phyloP scores from a whole-genome alignment of 2,888 invertebrate genomes.

The Chrysolina americana region DNA sequence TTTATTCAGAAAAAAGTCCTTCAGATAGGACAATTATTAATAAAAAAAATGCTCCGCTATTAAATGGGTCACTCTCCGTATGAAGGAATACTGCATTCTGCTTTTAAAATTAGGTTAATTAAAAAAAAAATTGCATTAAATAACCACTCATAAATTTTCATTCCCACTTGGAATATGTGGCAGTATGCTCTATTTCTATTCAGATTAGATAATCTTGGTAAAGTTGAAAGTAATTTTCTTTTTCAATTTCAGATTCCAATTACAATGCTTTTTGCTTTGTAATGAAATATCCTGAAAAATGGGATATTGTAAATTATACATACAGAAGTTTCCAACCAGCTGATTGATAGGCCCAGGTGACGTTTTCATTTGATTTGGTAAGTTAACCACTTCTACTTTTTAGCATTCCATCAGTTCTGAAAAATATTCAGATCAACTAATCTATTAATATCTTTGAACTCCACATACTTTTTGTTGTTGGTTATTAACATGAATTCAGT shows the following conservation, averaged over 20 bases:
- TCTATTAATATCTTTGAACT: neutral
- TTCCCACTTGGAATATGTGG: too few species aligned
- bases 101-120: too few species aligned
- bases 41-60: too few species aligned
- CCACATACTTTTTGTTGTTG: too few species aligned
- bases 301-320: slow-evolving; percentile 63
- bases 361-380: slow-evolving; percentile 43
- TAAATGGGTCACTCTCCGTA: too few species aligned
- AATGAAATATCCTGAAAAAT: slow-evolving; percentile 59
- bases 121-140: too few species aligned
- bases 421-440: neutral
- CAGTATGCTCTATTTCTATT: too few species aligned
- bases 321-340: slow-evolving; percentile 64
- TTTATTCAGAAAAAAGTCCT: too few species aligned
- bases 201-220: neutral
- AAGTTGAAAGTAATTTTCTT: slow-evolving; percentile 30
- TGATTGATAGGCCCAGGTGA: slow-evolving; percentile 67
- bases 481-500: too few species aligned
- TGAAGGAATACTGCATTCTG: too few species aligned
- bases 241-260: slow-evolving; percentile 58
- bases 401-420: neutral
- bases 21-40: too few species aligned
- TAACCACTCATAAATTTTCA: neutral
- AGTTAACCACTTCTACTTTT: slow-evolving; percentile 11
- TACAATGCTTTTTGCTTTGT: slow-evolving; percentile 57